Evolutionary conservation across 2,113 vertebrate species (phyloP), one percentile per base, ranked within the genome.

Genomic region (Leptocoma aspasia): DNA sequence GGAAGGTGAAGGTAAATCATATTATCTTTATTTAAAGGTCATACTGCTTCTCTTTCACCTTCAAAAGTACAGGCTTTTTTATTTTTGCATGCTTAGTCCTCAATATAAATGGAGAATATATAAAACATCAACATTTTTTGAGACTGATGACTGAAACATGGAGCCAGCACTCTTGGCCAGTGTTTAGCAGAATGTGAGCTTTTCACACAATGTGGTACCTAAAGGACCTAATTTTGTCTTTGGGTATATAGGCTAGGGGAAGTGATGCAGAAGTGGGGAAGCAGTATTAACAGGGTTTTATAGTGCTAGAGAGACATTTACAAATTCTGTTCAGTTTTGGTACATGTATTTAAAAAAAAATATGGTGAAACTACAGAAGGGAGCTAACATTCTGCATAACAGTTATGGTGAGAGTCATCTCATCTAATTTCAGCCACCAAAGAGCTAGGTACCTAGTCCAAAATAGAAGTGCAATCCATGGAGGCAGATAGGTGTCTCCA

Each of bases 381-480:
- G 24, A 69, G 31, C 1, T 82, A 15, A 57, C 59, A 15, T 64
- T 88, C 31, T 69, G 37, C 20, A 9, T 82, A 90, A 37, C n/a
- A 82, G 37, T 53, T 50, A 69, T 37, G 15, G 20, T 72, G 53
- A 95, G 57, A 91, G 66, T 65, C 45, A 72, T 68, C 21, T 85
- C 33, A 41, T 49, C 75, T 72, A 56, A 85, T 87, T 94, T 90
- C 63, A 88, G 53, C 28, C 37, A 90, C 85, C 49, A 61, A 80
- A 89, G 83, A 69, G 4, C 41, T 56, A 65, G 50, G 20, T 71
- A 44, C 12, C 50, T 76, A 27, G 6, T 86, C 50, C 45, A 54
- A 95, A 94, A 86, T 53, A 96, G 85, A 93, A 90, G 77, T 41
- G 53, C 35, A 75, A 54, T 78, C 50, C 47, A 61, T 72, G 61